Percentiles rank a stretch among this genome's conserved stretches.
phyloP scores from a whole-genome alignment of 1,140 invertebrate species.

The Eulimnadia texana region DNA sequence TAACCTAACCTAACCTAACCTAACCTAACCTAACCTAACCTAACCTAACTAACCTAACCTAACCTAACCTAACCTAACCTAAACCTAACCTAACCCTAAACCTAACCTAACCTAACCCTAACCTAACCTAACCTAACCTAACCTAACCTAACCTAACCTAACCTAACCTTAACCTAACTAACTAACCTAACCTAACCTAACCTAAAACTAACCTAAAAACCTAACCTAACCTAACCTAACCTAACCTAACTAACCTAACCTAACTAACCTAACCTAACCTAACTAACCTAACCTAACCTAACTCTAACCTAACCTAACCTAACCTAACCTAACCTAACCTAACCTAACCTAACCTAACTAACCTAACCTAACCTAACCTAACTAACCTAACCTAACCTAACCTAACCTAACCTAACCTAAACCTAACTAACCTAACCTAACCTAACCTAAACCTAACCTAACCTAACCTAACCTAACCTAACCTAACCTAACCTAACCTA shows the following conservation, averaged over 20 bases:
- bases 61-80: constrained; percentile 21
- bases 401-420: constrained; percentile 15
- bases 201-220: not conserved
- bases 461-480: constrained; percentile 21
- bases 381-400: constrained; percentile 14
- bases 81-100: constrained; percentile 20
- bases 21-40: constrained; percentile 16
- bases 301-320: constrained; percentile 2
- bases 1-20: constrained; percentile 13
- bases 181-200: constrained; percentile 13
- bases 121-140: constrained; percentile 17
- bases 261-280: constrained; percentile 8
- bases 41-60: constrained; percentile 17
- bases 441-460: constrained; percentile 23
- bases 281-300: constrained; percentile 3
- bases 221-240: not conserved
- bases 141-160: constrained; percentile 16
- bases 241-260: not conserved
- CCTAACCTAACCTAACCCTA: constrained; percentile 19
- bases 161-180: constrained; percentile 20
- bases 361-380: constrained; percentile 23
- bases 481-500: constrained; percentile 22
- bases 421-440: constrained; percentile 17
- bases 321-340: constrained; percentile 7
- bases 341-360: not conserved